These are phyloP conservation scores for Charanyca ferruginea DNA, from an alignment of 2,888 invertebrate genomes.

Conservation along the genomic window DNA sequence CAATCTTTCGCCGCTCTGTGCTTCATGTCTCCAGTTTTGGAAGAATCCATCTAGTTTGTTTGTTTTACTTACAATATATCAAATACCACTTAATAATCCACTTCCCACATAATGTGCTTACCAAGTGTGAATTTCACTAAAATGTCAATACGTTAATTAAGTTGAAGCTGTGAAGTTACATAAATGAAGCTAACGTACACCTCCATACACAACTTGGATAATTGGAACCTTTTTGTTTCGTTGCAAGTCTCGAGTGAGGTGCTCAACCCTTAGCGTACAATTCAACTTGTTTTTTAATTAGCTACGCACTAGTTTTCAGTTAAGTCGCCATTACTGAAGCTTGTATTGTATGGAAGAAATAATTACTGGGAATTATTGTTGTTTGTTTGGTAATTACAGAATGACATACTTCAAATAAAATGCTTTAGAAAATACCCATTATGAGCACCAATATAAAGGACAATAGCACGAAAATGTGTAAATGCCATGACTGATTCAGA, in stretches of 20 bases:
- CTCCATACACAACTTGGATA: conserved; percentile 66
- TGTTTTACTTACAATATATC: no score
- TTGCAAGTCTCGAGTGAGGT: conserved; percentile 66
- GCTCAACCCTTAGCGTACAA: conserved; percentile 59
- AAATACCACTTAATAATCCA: background rate
- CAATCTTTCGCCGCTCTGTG: no score
- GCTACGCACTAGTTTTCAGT: conserved; percentile 54
- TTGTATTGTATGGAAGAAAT: conserved; percentile 11
- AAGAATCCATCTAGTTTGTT: no score
- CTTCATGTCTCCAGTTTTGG: no score
- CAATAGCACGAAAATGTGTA: no score
- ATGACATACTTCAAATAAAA: background rate
- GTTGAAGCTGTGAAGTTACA: conserved; percentile 68
- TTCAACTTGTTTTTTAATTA: conserved; percentile 67
- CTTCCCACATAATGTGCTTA: conserved; percentile 5
- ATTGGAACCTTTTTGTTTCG: conserved; percentile 77
- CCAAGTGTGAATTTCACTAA: conserved; percentile 29
- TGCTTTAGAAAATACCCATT: background rate
- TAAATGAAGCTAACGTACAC: conserved; percentile 53
- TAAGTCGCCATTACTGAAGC: conserved; percentile 26
- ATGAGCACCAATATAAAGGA: no score
- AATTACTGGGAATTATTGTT: conserved; percentile 16
- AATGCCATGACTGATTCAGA: background rate
- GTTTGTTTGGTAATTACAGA: conserved; percentile 8
- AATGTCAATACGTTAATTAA: conserved; percentile 63